Evolutionary conservation across 2,797 vertebrate genomes (phyloP).

Genomic region (Sitta carolinensis): DNA sequence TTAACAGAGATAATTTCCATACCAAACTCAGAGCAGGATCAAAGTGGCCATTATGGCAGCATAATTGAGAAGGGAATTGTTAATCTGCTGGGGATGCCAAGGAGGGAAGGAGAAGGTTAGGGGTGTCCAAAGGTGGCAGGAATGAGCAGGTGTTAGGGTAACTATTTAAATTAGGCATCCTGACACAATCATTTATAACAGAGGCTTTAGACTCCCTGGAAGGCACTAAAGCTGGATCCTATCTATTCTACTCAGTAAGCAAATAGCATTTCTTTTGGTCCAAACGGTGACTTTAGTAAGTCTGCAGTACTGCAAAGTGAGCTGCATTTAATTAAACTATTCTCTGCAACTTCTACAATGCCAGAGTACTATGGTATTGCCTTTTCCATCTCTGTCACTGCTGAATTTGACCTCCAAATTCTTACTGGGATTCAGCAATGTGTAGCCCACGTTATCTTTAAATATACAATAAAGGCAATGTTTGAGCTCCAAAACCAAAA

Average conservation of each 20-base stretch:
- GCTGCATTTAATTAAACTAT: neutral
- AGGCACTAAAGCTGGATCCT: neutral
- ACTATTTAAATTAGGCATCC: constrained; percentile 42
- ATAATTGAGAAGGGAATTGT: constrained; percentile 36
- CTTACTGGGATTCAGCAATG: neutral
- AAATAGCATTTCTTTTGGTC: neutral
- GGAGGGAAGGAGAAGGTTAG: constrained; percentile 28
- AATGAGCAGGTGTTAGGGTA: constrained; percentile 52
- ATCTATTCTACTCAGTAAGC: neutral
- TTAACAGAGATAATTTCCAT: too few relatives aligned
- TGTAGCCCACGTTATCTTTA: neutral
- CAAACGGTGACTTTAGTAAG: neutral
- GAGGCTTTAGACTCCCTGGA: neutral
- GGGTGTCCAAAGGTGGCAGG: constrained; percentile 4
- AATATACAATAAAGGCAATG: neutral
- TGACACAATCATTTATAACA: constrained; percentile 8
- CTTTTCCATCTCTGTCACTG: neutral
- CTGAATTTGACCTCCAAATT: neutral
- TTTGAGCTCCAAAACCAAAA: neutral
- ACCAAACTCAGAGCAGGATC: neutral
- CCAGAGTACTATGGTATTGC: neutral
- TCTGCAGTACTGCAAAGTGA: neutral
- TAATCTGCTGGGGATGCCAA: neutral
- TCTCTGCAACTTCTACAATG: neutral
- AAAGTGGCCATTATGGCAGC: constrained; percentile 4